Conservation (phyloP, 2,113 vertebrate species). For the Dromiciops gliroides region DNA sequence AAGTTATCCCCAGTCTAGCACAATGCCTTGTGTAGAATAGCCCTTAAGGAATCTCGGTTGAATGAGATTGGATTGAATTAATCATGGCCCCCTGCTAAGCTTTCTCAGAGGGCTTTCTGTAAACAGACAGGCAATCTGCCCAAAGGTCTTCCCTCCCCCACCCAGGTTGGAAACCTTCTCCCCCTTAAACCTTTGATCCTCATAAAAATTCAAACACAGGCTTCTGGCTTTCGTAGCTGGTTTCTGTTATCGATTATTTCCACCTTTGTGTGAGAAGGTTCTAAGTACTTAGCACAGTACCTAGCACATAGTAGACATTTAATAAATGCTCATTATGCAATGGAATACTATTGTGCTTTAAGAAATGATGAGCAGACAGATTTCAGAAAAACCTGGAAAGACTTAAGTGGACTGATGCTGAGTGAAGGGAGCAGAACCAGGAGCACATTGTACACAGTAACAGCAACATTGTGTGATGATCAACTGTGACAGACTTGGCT, state of each 20-base stretch:
- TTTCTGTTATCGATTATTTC: background rate
- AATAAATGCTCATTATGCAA: background rate
- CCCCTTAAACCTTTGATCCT: background rate
- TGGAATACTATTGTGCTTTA: too few relatives aligned
- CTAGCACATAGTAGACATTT: background rate
- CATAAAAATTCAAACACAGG: background rate
- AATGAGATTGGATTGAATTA: background rate
- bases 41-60: background rate
- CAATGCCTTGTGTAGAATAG: background rate
- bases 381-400: too few relatives aligned
- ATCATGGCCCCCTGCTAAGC: background rate
- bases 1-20: background rate
- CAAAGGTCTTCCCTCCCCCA: background rate
- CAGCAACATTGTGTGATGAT: too few relatives aligned
- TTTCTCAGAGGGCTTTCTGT: background rate
- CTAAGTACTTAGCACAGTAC: background rate
- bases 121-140: background rate
- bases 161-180: background rate
- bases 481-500: too few relatives aligned
- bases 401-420: too few relatives aligned
- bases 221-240: background rate
- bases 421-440: too few relatives aligned
- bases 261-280: background rate
- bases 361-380: too few relatives aligned
- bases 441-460: too few relatives aligned